Percentiles rank a stretch among this genome's conserved stretches.
phyloP scores from a whole-genome alignment of 92 coral and sea anemone genomes.

The Epizoanthus illoricatus region DNA sequence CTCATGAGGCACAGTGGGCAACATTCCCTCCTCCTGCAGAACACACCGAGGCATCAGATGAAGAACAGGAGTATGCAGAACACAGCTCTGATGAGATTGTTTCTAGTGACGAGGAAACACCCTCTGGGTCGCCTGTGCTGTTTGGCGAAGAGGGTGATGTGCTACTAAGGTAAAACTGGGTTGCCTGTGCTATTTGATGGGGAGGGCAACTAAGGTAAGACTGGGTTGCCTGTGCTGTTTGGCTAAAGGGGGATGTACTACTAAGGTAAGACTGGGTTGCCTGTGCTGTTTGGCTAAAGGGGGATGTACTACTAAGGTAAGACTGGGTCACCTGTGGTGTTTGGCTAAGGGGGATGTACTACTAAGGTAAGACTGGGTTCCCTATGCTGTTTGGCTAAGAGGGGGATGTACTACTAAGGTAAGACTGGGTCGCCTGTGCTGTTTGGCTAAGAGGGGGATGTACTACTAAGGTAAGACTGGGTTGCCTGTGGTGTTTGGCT shows the following conservation, averaged over 20 bases:
- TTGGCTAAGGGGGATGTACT: conserved; percentile 63
- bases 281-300: not conserved
- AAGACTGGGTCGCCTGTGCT: conserved; percentile 15
- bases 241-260: conserved; percentile 61
- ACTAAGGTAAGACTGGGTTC: too few relatives aligned
- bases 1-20: conserved; percentile 23
- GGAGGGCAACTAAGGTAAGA: too few relatives aligned
- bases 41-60: conserved; percentile 7
- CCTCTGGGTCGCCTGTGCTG: conserved; percentile 79
- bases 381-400: too few relatives aligned
- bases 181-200: not conserved
- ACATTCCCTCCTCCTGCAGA: conserved; percentile 20
- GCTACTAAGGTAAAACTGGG: conserved; percentile 61
- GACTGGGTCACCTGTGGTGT: conserved; percentile 75
- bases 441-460: too few relatives aligned
- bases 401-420: not conserved
- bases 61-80: conserved; percentile 61
- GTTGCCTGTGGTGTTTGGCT: too few relatives aligned
- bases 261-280: conserved; percentile 56
- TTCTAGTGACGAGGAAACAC: conserved; percentile 82
- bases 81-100: conserved; percentile 67
- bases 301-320: too few relatives aligned
- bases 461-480: too few relatives aligned
- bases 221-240: conserved; percentile 76
- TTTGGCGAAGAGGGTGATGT: conserved; percentile 83